Evolutionary conservation across 2,113 vertebrate genomes (phyloP).

Genomic region (Pollimyrus isidori): DNA sequence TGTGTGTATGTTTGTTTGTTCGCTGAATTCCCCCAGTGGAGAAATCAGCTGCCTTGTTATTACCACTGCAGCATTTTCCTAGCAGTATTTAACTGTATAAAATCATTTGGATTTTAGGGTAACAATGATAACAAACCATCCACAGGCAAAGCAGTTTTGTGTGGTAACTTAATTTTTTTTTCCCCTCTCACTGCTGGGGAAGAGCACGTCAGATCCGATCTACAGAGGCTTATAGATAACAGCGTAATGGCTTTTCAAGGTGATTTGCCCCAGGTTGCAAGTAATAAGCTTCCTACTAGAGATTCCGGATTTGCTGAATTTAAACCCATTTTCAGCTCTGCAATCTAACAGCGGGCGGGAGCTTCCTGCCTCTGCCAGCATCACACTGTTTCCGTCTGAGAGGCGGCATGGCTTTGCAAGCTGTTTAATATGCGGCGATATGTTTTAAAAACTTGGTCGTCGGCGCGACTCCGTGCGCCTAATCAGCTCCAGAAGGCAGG

Average conservation of each 20-base stretch:
- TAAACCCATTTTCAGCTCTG: slow-evolving; percentile 9
- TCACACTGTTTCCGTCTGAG: neutral
- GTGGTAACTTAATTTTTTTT: neutral
- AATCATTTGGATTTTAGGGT: neutral
- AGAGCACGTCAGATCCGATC: neutral
- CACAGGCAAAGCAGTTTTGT: neutral
- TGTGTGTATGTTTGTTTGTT: neutral
- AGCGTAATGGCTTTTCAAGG: neutral
- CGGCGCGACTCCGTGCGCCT: neutral
- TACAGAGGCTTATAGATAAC: neutral
- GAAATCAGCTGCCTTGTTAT: neutral
- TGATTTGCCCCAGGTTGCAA: neutral
- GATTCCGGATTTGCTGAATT: neutral
- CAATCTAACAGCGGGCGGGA: neutral
- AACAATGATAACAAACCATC: neutral
- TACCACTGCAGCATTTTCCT: neutral
- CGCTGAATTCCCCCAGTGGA: neutral
- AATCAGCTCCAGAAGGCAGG: neutral
- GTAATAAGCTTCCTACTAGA: neutral
- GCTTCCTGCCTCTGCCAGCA: neutral
- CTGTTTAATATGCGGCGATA: neutral
- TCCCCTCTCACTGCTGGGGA: neutral
- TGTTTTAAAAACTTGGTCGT: neutral
- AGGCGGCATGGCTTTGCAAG: neutral
- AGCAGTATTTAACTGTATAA: neutral